Evolutionary conservation across 2,888 invertebrate species (phyloP), one percentile per base, ranked within the genome.

Genomic region (Calameuta pallipes): DNA sequence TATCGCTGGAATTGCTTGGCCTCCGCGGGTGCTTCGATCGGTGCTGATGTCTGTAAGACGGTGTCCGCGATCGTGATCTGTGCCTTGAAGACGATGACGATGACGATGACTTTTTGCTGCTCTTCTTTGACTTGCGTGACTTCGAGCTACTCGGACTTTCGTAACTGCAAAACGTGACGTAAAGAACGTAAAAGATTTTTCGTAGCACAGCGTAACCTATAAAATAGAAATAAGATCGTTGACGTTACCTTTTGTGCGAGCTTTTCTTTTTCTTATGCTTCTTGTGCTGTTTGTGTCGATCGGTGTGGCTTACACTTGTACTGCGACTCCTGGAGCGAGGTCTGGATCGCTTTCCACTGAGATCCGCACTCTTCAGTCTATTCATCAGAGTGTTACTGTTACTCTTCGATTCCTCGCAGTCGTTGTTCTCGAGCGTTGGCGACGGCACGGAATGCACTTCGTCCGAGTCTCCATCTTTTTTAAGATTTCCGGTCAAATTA

Each of bases 221-320:
- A 23, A 9, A 56, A 56, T 73, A 76, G 9, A 23, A 71, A 71
- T 30, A 23, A 11, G 9, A 31, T 36, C 23, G 4, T 36, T 73
- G 34, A 33, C 37, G 77, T 85, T 86, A 93, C 93, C 93, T 92
- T 90, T 92, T 93, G 83, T 92, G 92, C 4, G 92, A 91, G 80
- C 91, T 93, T 81, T 92, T 93, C 87, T 92, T 93, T 82, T 92
- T 93, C 79, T 91, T 91, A 68, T 90, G 90, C 76, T 91, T 91
- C 81, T 90, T 92, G 78, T 89, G 90, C 73, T 84, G 85, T 82
- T 87, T 91, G 78, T 91, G 92, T 71, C 89, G 89, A 33, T 92
- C 92, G 11, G 87, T 76, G 74, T 87, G 86, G 37, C 83, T 83
- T 35, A 82, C 84, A 75, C 88, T 87, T 70, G 87, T 83, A n/a